phyloP scores from a whole-genome alignment of 2,888 invertebrate species.

The Synergus japonicus region DNA sequence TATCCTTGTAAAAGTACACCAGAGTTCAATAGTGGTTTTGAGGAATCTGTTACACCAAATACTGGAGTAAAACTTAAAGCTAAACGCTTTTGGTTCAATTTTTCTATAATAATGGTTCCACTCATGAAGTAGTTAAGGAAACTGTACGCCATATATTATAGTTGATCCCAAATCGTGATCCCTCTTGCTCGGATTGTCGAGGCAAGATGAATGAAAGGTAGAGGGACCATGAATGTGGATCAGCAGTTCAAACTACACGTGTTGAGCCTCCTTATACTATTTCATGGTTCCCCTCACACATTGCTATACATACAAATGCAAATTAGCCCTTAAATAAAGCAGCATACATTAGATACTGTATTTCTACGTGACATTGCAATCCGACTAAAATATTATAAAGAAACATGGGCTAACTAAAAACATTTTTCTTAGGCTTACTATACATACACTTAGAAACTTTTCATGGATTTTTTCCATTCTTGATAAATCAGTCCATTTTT shows the following conservation, averaged over 20 bases:
- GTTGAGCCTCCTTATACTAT: no score
- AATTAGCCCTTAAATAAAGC: slow-evolving; percentile 18
- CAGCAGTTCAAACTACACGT: no score
- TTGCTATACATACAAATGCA: slow-evolving; percentile 21
- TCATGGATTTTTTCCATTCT: slow-evolving; percentile 1
- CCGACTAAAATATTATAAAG: slow-evolving; percentile 9
- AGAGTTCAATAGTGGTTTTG: slow-evolving; percentile 12
- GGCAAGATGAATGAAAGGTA: no score
- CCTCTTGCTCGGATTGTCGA: no score
- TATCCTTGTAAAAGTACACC: slow-evolving; percentile 1
- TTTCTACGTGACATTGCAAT: slow-evolving; percentile 13
- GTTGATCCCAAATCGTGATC: no score
- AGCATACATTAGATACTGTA: neutral
- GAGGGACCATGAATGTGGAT: no score
- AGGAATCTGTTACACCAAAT: neutral
- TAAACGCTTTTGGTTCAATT: slow-evolving; percentile 30
- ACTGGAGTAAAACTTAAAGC: slow-evolving; percentile 28
- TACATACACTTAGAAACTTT: slow-evolving; percentile 12
- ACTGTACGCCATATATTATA: no score
- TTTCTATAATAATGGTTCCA: slow-evolving; percentile 21
- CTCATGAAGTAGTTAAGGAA: neutral
- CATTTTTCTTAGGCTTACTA: slow-evolving; percentile 11
- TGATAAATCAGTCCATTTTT: slow-evolving; percentile 28
- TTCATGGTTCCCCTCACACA: neutral
- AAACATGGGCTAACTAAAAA: slow-evolving; percentile 6